Evolutionary conservation across 2,888 invertebrate species (phyloP).

Genomic region (Ophion costatus): DNA sequence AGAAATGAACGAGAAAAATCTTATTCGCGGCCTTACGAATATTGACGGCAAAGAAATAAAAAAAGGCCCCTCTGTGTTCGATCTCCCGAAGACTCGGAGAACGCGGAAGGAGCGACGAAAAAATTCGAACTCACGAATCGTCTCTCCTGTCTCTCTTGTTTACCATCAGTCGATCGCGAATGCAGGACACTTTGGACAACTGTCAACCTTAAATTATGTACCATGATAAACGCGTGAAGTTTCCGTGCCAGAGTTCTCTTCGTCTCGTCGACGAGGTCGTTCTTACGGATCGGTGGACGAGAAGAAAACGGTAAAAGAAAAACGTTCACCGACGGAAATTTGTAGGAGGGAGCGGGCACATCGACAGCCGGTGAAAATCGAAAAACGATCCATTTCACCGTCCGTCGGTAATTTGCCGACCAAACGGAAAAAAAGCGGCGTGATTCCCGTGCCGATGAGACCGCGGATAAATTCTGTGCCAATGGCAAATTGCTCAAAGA

Average conservation of each 20-base stretch:
- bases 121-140: conserved; percentile 1
- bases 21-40: conserved; percentile 15
- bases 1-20: conserved; percentile 15
- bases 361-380: neutral
- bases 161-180: conserved; percentile 24
- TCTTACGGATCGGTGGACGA: neutral
- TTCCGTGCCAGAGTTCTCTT: neutral
- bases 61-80: neutral
- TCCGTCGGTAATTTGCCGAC: conserved; percentile 35
- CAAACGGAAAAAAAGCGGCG: neutral
- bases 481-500: conserved; percentile 52
- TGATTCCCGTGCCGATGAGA: neutral
- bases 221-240: conserved; percentile 10
- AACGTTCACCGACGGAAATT: neutral
- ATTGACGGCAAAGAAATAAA: neutral
- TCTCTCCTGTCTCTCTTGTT: conserved; percentile 1
- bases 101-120: neutral
- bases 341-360: neutral
- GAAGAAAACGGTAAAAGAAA: neutral
- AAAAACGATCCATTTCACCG: neutral
- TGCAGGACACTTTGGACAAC: conserved; percentile 22
- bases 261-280: no score
- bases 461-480: conserved; percentile 17
- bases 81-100: neutral
- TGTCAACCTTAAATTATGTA: conserved; percentile 33